These are phyloP conservation scores for Drosophila pseudotakahashii DNA, from an alignment of 2,888 invertebrate species.

Conservation along the genomic window DNA sequence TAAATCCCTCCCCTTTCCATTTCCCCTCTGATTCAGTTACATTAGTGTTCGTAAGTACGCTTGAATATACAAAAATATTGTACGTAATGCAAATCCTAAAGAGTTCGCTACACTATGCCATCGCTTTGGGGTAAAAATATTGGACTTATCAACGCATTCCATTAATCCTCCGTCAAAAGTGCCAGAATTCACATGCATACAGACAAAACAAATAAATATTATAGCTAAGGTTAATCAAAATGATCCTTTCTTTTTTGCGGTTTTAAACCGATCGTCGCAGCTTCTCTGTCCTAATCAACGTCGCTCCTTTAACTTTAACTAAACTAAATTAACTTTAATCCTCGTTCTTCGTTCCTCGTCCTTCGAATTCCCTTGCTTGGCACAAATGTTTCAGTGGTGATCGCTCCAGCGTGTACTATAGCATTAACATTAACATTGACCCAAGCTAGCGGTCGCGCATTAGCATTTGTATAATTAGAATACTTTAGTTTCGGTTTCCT, in stretches of 20 bases:
- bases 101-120: constrained; percentile 5
- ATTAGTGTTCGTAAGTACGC: constrained; percentile 31
- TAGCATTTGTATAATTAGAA: constrained; percentile 76
- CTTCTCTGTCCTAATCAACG: too few species aligned
- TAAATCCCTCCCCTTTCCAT: constrained; percentile 7
- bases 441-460: constrained; percentile 51
- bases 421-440: constrained; percentile 64
- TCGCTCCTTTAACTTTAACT: constrained; percentile 38
- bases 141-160: too few species aligned
- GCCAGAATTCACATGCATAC: constrained; percentile 46
- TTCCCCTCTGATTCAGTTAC: constrained; percentile 15
- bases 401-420: constrained; percentile 49
- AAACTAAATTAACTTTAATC: constrained; percentile 45
- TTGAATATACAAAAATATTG: constrained; percentile 41
- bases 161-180: constrained; percentile 9
- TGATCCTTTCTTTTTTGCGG: constrained; percentile 42
- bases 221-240: constrained; percentile 63
- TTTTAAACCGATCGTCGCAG: constrained; percentile 68
- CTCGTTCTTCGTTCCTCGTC: constrained; percentile 7
- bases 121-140: background rate
- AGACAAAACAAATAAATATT: constrained; percentile 76
- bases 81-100: constrained; percentile 35
- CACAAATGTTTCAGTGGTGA: constrained; percentile 60
- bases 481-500: constrained; percentile 62
- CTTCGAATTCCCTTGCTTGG: constrained; percentile 50